Evolutionary conservation across 2,888 invertebrate species (phyloP).

Genomic region (Gymnoscelis rufifasciata): DNA sequence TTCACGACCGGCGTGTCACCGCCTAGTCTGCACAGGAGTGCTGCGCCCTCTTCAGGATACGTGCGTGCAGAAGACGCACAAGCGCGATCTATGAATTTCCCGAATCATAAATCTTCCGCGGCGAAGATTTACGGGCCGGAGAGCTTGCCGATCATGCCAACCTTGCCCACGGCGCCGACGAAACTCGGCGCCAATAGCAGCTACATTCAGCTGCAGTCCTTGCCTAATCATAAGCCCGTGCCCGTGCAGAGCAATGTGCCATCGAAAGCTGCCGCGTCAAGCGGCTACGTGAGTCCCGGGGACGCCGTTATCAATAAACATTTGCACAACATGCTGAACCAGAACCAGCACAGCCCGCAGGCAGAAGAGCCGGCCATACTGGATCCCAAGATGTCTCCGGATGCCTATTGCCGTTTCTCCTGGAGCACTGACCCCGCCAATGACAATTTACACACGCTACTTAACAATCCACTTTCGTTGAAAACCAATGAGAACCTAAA

Average conservation of each 20-base stretch:
- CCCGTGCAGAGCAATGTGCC: slow-evolving; percentile 51
- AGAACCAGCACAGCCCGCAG: slow-evolving; percentile 52
- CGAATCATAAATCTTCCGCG: slow-evolving; percentile 54
- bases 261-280: slow-evolving; percentile 52
- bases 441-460: slow-evolving; percentile 67
- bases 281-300: slow-evolving; percentile 64
- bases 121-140: slow-evolving; percentile 60
- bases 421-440: slow-evolving; percentile 73
- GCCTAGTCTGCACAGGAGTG: slow-evolving; percentile 38
- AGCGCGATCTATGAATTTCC: slow-evolving; percentile 54
- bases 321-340: slow-evolving; percentile 60
- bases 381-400: slow-evolving; percentile 72
- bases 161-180: slow-evolving; percentile 54
- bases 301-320: slow-evolving; percentile 70
- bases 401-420: slow-evolving; percentile 73
- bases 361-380: slow-evolving; percentile 64
- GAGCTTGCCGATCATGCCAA: slow-evolving; percentile 68
- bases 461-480: slow-evolving; percentile 56
- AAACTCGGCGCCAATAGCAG: slow-evolving; percentile 60
- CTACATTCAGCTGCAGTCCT: slow-evolving; percentile 68
- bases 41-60: slow-evolving; percentile 59
- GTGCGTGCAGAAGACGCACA: slow-evolving; percentile 61
- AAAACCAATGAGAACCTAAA: slow-evolving; percentile 61
- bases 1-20: slow-evolving; percentile 57
- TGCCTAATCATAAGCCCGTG: slow-evolving; percentile 63